Percentiles rank a stretch among this genome's conserved stretches.
Conservation (phyloP, 2,888 invertebrate species). For the Chouioia cunea region DNA sequence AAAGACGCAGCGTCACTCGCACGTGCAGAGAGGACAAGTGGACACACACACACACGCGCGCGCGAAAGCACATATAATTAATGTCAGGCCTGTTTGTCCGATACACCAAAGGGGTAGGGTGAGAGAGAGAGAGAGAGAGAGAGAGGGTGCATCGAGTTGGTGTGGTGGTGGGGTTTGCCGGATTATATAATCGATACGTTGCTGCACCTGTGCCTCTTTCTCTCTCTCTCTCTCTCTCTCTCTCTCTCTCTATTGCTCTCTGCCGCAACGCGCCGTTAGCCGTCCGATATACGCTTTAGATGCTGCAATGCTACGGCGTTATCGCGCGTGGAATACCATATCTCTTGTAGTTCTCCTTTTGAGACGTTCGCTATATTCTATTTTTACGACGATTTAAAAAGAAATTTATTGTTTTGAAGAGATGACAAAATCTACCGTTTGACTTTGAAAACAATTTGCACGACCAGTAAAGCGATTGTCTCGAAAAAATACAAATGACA, state of each 20-base stretch:
- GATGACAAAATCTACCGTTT: too few species aligned
- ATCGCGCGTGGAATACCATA: too few species aligned
- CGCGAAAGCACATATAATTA: slow-evolving; percentile 11
- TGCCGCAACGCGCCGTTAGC: too few species aligned
- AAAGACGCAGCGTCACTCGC: background rate
- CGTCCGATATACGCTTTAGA: too few species aligned
- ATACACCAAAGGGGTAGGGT: slow-evolving; percentile 13
- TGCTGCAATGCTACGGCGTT: too few species aligned
- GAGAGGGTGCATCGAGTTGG: background rate
- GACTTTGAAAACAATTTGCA: too few species aligned
- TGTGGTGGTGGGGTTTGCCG: slow-evolving; percentile 3
- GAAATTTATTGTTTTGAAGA: too few species aligned
- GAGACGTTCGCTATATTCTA: too few species aligned
- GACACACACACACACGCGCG: slow-evolving; percentile 11
- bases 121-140: background rate
- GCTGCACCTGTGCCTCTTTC: slow-evolving; percentile 4
- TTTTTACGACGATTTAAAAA: too few species aligned
- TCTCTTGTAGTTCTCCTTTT: too few species aligned
- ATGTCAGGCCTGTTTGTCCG: slow-evolving; percentile 18
- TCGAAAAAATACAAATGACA: too few species aligned
- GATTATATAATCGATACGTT: slow-evolving; percentile 37
- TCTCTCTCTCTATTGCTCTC: background rate
- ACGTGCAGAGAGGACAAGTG: slow-evolving; percentile 20
- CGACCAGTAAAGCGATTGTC: too few species aligned
- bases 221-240: slow-evolving; percentile 11